phyloP scores from a whole-genome alignment of 2,797 vertebrate species.

The Manis javanica region DNA sequence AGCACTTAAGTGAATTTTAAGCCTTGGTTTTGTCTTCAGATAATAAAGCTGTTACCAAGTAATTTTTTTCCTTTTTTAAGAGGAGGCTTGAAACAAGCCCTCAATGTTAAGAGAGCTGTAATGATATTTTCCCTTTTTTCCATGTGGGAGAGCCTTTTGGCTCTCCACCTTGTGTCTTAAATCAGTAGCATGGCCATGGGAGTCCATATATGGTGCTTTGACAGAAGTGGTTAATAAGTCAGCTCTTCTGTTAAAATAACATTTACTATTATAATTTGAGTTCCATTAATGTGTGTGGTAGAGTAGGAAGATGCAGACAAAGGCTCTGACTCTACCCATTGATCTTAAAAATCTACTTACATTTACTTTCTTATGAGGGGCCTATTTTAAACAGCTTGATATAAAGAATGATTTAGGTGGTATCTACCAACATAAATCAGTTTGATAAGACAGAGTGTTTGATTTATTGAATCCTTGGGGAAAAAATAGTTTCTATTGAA shows the following conservation, averaged over 20 bases:
- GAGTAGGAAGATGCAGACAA: slow-evolving; percentile 53
- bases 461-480: slow-evolving; percentile 29
- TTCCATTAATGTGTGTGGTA: slow-evolving; percentile 62
- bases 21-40: slow-evolving; percentile 55
- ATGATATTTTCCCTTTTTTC: slow-evolving; percentile 52
- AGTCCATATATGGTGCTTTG: slow-evolving; percentile 57
- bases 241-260: slow-evolving; percentile 68
- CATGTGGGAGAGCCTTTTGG: not conserved
- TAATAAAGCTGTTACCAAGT: slow-evolving; percentile 55
- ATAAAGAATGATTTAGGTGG: slow-evolving; percentile 36
- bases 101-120: slow-evolving; percentile 12
- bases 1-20: slow-evolving; percentile 56
- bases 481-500: slow-evolving; percentile 35
- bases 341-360: slow-evolving; percentile 41
- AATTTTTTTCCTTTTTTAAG: not conserved
- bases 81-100: slow-evolving; percentile 22
- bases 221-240: slow-evolving; percentile 63
- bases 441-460: slow-evolving; percentile 46
- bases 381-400: slow-evolving; percentile 61
- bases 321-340: slow-evolving; percentile 30
- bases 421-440: slow-evolving; percentile 53
- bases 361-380: slow-evolving; percentile 55
- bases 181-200: slow-evolving; percentile 39
- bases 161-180: slow-evolving; percentile 4
- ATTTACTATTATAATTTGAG: slow-evolving; percentile 67